Base-by-base conservation (phyloP, 2,797 vertebrate species). In the Sebastes jordani region DNA sequence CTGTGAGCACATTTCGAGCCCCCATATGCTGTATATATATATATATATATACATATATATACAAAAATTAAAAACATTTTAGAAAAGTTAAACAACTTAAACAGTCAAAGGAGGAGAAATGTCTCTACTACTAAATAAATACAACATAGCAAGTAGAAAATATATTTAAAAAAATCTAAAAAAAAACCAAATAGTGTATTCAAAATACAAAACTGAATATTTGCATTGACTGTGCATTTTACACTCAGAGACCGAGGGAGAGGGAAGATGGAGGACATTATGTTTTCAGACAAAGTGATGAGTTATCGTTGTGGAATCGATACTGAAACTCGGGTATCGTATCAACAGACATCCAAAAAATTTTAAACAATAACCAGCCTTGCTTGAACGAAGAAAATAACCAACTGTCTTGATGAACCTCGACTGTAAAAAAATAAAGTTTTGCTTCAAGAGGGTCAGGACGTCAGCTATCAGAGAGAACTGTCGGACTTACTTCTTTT, bases 191-290 rank as follows among this genome's bases (percentile, higher is more conserved):
- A 23, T 23, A 80, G 20, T 46, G 16, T 69, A 93, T 93, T 93
- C 89, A 93, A 95, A 69, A 85, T 34, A 79, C 11, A 71, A 71
- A 74, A 70, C 18, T 89, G 84, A 95, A 93, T 94, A 94, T 97
- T 97, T 90, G 97, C 97, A 98, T 97, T 97, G 97, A 95, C 96
- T 96, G 96, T 98, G 97, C 97, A 94, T 96, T 92, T 92, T 93
- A 94, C 91, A 89, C 84, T 64, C 74, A 89, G 86, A 93, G 92
- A 92, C 93, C 18, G 61, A 91, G 90, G 86, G 61, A 89, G 90
- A 46, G 10, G 18, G 36, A 20, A 2, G 20, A n/a, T 7, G 29
- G 30, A 36, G 23, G 27, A 14, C 11, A 1, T 23, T 4, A 22
- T 63, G 32, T n/a, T 36, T 62, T 36, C 32, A 63, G 32, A 63